Percentiles rank a stretch among this genome's conserved stretches.
These are phyloP conservation scores for Smutsia gigantea DNA, from an alignment of 2,797 vertebrate genomes.

Conservation along the genomic window DNA sequence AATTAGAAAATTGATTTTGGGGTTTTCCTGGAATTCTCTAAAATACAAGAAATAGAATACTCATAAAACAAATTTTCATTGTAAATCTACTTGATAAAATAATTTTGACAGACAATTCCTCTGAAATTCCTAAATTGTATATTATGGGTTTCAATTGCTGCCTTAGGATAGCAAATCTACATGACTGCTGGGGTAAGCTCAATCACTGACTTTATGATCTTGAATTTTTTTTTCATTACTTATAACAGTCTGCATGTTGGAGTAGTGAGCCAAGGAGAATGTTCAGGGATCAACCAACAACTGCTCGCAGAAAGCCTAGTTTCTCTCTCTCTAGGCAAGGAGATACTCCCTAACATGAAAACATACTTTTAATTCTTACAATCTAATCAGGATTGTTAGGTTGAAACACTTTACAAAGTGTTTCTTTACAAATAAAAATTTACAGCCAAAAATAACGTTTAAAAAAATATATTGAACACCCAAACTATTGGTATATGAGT, in stretches of 20 bases:
- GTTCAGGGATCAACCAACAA: neutral
- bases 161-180: neutral
- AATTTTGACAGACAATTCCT: neutral
- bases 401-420: too few relatives aligned
- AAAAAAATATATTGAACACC: neutral
- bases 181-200: neutral
- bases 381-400: neutral
- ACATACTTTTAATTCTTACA: neutral
- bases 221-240: neutral
- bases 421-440: neutral
- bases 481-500: neutral
- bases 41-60: neutral
- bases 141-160: neutral
- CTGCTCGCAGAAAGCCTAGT: neutral
- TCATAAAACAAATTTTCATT: neutral
- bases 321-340: neutral
- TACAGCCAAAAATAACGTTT: neutral
- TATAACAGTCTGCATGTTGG: neutral
- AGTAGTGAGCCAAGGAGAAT: neutral
- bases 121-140: neutral
- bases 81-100: neutral
- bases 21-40: neutral
- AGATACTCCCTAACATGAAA: neutral
- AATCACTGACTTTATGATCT: neutral
- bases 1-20: neutral